Conservation (phyloP, 2,113 vertebrate species). For the Urocolius indicus region DNA sequence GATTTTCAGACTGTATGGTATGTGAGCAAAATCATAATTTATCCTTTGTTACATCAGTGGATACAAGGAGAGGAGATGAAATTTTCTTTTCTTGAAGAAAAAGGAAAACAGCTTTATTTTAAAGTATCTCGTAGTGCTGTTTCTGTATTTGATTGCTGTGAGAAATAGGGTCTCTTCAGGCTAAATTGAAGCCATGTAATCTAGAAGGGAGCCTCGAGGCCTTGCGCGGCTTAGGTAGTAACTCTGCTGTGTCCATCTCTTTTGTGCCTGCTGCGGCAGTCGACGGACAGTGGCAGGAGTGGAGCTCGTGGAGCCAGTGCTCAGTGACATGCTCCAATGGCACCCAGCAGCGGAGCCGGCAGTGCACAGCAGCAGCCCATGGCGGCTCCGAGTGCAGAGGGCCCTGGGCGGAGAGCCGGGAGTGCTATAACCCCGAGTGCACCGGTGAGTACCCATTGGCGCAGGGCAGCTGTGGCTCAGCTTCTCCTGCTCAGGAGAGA, state of each 20-base stretch:
- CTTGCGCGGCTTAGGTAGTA: background rate
- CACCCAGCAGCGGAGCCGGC: constrained; percentile 95
- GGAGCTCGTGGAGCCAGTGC: constrained; percentile 97
- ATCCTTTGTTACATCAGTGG: background rate
- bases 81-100: background rate
- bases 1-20: background rate
- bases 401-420: constrained; percentile 96
- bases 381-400: constrained; percentile 97
- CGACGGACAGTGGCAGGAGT: constrained; percentile 99
- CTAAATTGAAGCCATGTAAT: background rate
- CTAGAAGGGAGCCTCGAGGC: background rate
- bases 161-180: background rate
- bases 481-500: background rate
- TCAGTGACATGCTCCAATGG: constrained; percentile 98
- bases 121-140: background rate
- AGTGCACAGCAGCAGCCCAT: constrained; percentile 94
- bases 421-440: constrained; percentile 95
- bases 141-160: background rate
- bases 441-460: constrained; percentile 82
- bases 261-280: constrained; percentile 77
- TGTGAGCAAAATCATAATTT: background rate
- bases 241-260: constrained; percentile 57
- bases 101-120: background rate
- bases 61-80: background rate
- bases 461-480: accelerated